Percentiles rank a stretch among this genome's conserved stretches.
Conservation (phyloP, 2,888 invertebrate species). For the Eupithecia tripunctaria region DNA sequence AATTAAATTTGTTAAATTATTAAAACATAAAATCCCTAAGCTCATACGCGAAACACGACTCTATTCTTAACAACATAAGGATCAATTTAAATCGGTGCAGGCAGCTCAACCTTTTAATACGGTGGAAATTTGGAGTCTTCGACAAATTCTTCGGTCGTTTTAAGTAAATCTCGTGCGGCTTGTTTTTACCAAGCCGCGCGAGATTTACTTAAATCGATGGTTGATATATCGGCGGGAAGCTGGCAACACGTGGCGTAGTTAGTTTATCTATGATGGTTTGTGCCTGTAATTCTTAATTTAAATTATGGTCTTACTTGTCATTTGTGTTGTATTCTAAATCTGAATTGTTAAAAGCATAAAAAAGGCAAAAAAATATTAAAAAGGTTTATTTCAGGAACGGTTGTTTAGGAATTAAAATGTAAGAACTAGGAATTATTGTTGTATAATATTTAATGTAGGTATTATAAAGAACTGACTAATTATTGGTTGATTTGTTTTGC, state of each 20-base stretch:
- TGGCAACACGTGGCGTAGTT: conserved; percentile 10
- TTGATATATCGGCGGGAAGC: conserved; percentile 39
- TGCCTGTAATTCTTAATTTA: background rate
- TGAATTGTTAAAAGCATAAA: no score
- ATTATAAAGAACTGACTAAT: no score
- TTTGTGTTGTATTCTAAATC: background rate
- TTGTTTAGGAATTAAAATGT: no score
- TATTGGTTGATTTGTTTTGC: no score
- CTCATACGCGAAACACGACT: background rate
- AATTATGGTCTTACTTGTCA: background rate
- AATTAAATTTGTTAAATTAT: background rate
- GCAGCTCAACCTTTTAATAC: background rate
- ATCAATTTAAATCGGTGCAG: background rate
- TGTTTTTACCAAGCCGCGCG: conserved; percentile 61
- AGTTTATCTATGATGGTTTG: background rate
- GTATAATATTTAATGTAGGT: no score
- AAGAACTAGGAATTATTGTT: no score
- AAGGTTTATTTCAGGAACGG: no score
- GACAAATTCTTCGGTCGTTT: conserved; percentile 49
- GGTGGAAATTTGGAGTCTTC: background rate
- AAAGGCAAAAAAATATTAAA: no score
- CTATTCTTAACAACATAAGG: background rate
- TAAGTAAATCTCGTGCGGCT: conserved; percentile 83
- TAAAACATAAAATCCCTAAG: background rate
- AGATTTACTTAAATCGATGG: conserved; percentile 72